phyloP scores from a whole-genome alignment of 2,797 vertebrate species.

The Typhlichthys subterraneus region DNA sequence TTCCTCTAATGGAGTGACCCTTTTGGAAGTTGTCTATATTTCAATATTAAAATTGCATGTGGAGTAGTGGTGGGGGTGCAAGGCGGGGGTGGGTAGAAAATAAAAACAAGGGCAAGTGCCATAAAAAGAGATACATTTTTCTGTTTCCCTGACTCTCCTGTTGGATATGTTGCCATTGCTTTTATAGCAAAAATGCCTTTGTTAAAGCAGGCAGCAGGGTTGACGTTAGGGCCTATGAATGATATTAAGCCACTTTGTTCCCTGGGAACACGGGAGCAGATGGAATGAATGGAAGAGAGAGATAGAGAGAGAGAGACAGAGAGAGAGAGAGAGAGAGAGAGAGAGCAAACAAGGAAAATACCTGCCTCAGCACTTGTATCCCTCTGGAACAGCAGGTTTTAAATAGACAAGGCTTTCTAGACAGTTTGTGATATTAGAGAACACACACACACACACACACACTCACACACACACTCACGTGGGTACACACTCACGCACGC shows the following conservation, averaged over 20 bases:
- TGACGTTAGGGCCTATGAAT: slow-evolving; percentile 53
- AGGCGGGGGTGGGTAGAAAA: background rate
- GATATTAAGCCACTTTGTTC: slow-evolving; percentile 56
- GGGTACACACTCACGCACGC: background rate
- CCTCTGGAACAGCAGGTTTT: slow-evolving; percentile 50
- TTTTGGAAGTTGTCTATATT: slow-evolving; percentile 57
- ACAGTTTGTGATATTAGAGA: slow-evolving; percentile 41
- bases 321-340: slow-evolving; percentile 20
- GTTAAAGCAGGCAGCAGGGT: slow-evolving; percentile 41
- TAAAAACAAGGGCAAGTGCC: slow-evolving; percentile 21
- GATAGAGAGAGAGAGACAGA: slow-evolving; percentile 22
- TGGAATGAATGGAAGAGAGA: slow-evolving; percentile 50
- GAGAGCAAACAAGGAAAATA: slow-evolving; percentile 47
- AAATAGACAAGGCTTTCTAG: slow-evolving; percentile 66
- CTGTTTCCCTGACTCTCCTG: slow-evolving; percentile 31
- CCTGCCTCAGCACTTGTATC: slow-evolving; percentile 69
- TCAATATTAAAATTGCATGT: slow-evolving; percentile 34
- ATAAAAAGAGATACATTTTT: slow-evolving; percentile 56
- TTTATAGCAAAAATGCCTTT: slow-evolving; percentile 45
- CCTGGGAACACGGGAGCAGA: slow-evolving; percentile 28
- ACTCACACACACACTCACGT: background rate
- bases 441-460: slow-evolving; percentile 13
- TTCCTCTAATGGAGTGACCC: slow-evolving; percentile 51
- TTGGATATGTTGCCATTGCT: slow-evolving; percentile 12
- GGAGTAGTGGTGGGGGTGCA: slow-evolving; percentile 27